Evolutionary conservation across 2,888 invertebrate genomes (phyloP), one percentile per base, ranked within the genome.

Genomic region (Netelia fuscicornis): DNA sequence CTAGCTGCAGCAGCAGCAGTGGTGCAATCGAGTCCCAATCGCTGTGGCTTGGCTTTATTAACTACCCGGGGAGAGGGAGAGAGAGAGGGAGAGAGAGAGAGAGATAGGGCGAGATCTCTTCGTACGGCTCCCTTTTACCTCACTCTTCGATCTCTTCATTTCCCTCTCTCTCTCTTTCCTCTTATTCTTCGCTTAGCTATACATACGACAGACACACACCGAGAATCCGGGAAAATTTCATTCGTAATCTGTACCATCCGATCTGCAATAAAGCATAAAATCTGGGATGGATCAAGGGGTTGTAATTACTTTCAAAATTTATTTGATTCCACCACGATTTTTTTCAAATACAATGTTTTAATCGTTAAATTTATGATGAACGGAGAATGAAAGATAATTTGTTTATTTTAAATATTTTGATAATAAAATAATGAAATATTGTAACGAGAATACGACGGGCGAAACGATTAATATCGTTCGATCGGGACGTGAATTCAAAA

Each of bases 1-100:
- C 75, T 70, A 78, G 67, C 37, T 37, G 37, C 75, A 65, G 54
- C 37, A 75, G 68, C 68, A 81, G 10, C 81, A 37, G 54, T 74
- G 62, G 48, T 65, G 83, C 80, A 80, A 84, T 84, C 84, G 84
- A 72, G 80, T 81, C 72, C 76, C 84, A 80, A 84, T 84, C 80
- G 76, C 72, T 84, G 84, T 52, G 84, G 84, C 81, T 84, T 84
- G 76, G 71, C 84, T 84, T 81, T 81, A 84, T 84, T 84, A 84
- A 84, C 84, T 84, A 81, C 67, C 76, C 70, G 13, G 20, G 20
- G 37, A 30, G n/a, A 13, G n/a, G 30, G 54, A 56, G 20, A 52
- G 56, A 58, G 42, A 17, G 30, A 60, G 42, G 62, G 17, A 23
- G 60, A 62, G 17, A 58, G 74, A 74, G 23, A 60, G 42, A 60